Conservation (phyloP, 2,113 vertebrate species). For the Beaufortia kweichowensis region DNA sequence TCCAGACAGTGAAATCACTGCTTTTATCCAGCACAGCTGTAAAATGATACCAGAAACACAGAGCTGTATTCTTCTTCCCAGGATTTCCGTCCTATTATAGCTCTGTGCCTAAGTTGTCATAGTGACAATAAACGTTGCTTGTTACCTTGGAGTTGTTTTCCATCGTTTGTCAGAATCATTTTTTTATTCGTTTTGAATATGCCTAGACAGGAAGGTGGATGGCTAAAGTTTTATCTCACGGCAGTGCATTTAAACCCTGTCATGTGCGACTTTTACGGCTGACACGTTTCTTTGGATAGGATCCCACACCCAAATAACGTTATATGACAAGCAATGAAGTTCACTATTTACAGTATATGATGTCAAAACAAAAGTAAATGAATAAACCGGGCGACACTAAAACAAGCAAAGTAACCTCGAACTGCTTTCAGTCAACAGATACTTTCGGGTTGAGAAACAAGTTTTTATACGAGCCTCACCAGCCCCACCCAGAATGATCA, state of each 20-base stretch:
- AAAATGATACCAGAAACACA: constrained; percentile 41
- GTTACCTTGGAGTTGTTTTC: constrained; percentile 47
- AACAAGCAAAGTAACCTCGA: too few species aligned
- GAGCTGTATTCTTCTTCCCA: constrained; percentile 33
- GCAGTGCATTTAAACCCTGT: not conserved
- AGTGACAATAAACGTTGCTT: constrained; percentile 44
- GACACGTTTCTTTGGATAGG: not conserved
- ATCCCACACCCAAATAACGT: not conserved
- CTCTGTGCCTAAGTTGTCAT: constrained; percentile 51
- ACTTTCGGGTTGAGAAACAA: not conserved
- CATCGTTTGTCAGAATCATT: constrained; percentile 33
- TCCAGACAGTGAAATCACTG: constrained; percentile 12
- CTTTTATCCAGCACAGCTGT: constrained; percentile 7
- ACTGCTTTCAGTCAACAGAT: not conserved
- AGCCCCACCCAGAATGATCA: not conserved
- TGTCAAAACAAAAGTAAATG: not conserved
- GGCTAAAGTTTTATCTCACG: not conserved
- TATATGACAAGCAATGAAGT: not conserved
- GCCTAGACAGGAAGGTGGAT: not conserved
- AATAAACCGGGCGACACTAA: not conserved
- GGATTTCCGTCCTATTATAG: constrained; percentile 37
- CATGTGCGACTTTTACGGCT: too few species aligned
- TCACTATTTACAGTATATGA: too few species aligned
- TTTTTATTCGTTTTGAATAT: not conserved
- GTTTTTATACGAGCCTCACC: not conserved